These are phyloP conservation scores for Phycodurus eques DNA, from an alignment of 2,113 vertebrate species.

Conservation along the genomic window DNA sequence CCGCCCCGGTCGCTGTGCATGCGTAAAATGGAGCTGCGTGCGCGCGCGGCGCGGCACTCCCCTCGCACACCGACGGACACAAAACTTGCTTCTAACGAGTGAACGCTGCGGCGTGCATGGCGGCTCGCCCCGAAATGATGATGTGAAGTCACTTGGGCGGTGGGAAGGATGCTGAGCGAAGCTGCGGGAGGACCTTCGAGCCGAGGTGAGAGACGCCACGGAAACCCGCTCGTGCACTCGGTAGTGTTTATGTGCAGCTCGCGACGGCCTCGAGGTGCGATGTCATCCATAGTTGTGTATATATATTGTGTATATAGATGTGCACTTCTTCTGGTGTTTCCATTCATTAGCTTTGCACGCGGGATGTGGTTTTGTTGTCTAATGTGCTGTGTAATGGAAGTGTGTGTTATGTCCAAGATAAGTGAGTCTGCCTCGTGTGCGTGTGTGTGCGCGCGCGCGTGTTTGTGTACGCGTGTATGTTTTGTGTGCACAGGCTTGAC, in stretches of 20 bases:
- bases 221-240: neutral
- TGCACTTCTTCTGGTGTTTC: conserved; percentile 46
- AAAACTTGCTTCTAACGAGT: conserved; percentile 8
- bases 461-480: neutral
- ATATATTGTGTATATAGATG: neutral
- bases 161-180: conserved; percentile 55
- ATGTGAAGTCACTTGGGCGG: conserved; percentile 46
- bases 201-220: conserved; percentile 47
- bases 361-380: conserved; percentile 52
- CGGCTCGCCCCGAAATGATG: conserved; percentile 22
- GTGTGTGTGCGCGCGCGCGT: neutral
- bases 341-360: conserved; percentile 54
- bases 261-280: neutral
- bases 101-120: conserved; percentile 19
- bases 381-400: conserved; percentile 35
- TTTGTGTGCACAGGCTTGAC: conserved; percentile 16
- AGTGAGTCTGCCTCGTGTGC: neutral
- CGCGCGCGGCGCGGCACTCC: conserved; percentile 26
- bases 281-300: neutral
- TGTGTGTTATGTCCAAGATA: conserved; percentile 2
- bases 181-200: conserved; percentile 41
- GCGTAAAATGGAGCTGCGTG: conserved; percentile 60
- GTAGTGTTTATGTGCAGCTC: neutral
- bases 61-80: neutral
- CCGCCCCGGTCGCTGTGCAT: conserved; percentile 25